Evolutionary conservation across 2,113 vertebrate species (phyloP).

Genomic region (Motacilla tschutschensis): DNA sequence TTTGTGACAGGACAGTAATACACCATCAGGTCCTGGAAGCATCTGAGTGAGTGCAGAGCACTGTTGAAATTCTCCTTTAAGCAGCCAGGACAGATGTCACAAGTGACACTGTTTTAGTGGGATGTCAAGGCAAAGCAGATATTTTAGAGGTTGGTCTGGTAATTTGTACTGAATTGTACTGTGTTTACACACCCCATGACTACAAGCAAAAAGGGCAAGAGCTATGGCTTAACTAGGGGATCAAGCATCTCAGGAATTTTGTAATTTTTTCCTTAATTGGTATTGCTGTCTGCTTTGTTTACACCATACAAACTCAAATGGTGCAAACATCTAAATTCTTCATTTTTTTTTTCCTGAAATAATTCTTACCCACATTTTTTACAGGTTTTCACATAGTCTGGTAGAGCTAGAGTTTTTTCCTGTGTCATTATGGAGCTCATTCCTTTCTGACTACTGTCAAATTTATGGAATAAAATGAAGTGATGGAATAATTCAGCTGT

Average conservation of each 20-base stretch:
- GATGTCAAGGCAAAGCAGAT: not conserved
- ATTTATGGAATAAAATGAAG: not conserved
- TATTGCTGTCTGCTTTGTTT: not conserved
- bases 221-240: not conserved
- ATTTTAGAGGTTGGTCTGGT: not conserved
- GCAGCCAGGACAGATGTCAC: not conserved
- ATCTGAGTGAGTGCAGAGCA: not conserved
- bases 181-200: not conserved
- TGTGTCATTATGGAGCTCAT: not conserved
- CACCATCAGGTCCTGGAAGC: not conserved
- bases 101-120: not conserved
- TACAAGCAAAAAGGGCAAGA: not conserved
- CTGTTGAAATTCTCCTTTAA: not conserved
- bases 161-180: fast-evolving
- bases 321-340: not conserved
- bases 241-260: not conserved
- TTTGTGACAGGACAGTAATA: not conserved
- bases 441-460: not conserved
- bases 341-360: not conserved
- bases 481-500: not conserved
- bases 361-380: not conserved
- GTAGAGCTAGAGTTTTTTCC: not conserved
- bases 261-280: slow-evolving; percentile 11
- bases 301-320: not conserved
- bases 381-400: not conserved